Evolutionary conservation across 2,888 invertebrate species (phyloP), one percentile per base, ranked within the genome.

Genomic region (Lapara coniferarum): DNA sequence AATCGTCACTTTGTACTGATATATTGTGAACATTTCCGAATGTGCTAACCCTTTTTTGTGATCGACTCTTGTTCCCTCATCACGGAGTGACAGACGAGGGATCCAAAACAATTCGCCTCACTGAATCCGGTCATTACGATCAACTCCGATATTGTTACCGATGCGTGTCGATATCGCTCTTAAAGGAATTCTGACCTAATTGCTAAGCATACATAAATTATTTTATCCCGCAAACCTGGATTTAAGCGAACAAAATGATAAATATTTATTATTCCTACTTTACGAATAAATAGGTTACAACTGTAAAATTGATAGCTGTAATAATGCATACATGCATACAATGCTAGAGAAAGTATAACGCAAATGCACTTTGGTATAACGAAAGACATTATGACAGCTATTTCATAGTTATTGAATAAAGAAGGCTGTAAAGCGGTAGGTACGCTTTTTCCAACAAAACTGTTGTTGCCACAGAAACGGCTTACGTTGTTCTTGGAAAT

Each of bases 41-140:
- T 78, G 78, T 77, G 78, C 77, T 80, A 74, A 80, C 81, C 85
- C 87, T 86, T 87, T 89, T 88, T 88, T 85, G 84, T 80, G 80
- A 80, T 76, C 77, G 72, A 78, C 74, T 80, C 82, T 81, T 76
- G 81, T 81, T 83, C 87, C 87, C 86, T 85, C 85, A 82, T 87
- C 88, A 87, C 75, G 56, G 70, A 76, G 82, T 84, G 88, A 86
- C 88, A 85, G 84, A 76, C 77, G 80, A 81, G 79, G 81, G 81
- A 77, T 79, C 79, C 78, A 82, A 85, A 87, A 88, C 87, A 86
- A 87, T 85, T 81, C 82, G 76, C 74, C 76, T 77, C 76, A 77
- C 79, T 83, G 79, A 80, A 79, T 77, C 78, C 77, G 78, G 80
- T 82, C 84, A 84, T 87, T 86, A 85, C 82, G 80, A 82, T 81